Conservation (phyloP, 1,140 invertebrate species). For the Penaeus indicus region DNA sequence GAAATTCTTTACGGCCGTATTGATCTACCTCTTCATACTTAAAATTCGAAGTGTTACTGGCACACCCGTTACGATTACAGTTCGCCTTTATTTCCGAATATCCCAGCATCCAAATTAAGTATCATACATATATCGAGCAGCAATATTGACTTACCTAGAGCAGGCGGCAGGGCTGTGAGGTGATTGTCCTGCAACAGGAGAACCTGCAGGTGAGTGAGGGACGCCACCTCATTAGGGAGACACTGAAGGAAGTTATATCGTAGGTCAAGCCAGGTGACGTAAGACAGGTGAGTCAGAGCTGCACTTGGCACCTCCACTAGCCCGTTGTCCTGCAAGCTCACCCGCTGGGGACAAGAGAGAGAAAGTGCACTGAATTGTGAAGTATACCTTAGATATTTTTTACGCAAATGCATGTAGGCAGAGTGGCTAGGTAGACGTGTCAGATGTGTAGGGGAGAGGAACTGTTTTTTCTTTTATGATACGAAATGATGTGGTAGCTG, state of each 20-base stretch:
- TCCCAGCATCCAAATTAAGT: neutral
- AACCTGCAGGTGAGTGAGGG: slow-evolving; percentile 41
- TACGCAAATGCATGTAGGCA: too few species aligned
- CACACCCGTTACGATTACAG: too few species aligned
- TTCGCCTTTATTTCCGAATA: neutral
- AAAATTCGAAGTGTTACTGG: too few species aligned
- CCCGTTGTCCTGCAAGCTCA: slow-evolving; percentile 52
- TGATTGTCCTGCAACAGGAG: slow-evolving; percentile 47
- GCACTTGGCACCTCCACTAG: slow-evolving; percentile 26
- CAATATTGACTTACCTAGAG: neutral
- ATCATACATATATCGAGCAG: too few species aligned
- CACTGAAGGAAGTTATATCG: slow-evolving; percentile 46
- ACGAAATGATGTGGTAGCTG: too few species aligned
- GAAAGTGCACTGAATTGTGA: neutral
- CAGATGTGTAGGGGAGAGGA: too few species aligned
- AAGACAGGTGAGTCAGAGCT: slow-evolving; percentile 34
- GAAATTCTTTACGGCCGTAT: too few species aligned
- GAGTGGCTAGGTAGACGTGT: too few species aligned
- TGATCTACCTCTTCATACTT: too few species aligned
- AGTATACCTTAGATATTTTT: too few species aligned
- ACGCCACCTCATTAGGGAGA: slow-evolving; percentile 27
- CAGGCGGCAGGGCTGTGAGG: slow-evolving; percentile 21
- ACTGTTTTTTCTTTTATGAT: too few species aligned
- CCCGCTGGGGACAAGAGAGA: slow-evolving; percentile 12
- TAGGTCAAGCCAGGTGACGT: slow-evolving; percentile 55